These are phyloP conservation scores for Tor tambroides DNA, from an alignment of 2,113 vertebrate species.

Conservation along the genomic window DNA sequence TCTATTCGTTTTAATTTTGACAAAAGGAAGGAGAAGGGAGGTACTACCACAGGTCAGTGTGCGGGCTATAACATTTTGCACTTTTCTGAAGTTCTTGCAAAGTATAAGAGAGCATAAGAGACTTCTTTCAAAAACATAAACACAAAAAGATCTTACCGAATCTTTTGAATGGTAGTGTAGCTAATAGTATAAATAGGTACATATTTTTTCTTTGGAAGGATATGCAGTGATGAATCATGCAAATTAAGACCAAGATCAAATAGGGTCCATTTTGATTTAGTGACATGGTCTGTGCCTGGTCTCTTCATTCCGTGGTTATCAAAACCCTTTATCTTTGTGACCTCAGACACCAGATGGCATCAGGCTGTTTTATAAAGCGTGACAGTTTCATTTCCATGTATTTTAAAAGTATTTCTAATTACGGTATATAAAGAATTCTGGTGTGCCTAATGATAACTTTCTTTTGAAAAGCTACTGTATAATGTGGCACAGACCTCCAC, in stretches of 20 bases:
- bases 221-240: background rate
- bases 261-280: background rate
- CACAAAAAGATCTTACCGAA: background rate
- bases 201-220: background rate
- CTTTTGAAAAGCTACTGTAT: slow-evolving; percentile 20
- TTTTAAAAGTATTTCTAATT: slow-evolving; percentile 5
- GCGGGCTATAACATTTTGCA: background rate
- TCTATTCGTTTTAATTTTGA: background rate
- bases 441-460: background rate
- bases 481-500: background rate
- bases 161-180: background rate
- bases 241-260: background rate
- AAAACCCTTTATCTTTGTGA: slow-evolving; percentile 14
- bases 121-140: background rate
- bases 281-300: background rate
- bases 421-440: background rate
- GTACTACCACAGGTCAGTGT: background rate
- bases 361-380: background rate
- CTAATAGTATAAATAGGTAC: background rate
- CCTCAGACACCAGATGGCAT: background rate
- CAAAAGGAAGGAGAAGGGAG: background rate
- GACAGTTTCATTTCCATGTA: slow-evolving; percentile 3
- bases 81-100: too few relatives aligned
- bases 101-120: background rate
- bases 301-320: slow-evolving; percentile 13